phyloP scores from a whole-genome alignment of 2,797 vertebrate genomes.

The Myiothlypis chrysogaster region DNA sequence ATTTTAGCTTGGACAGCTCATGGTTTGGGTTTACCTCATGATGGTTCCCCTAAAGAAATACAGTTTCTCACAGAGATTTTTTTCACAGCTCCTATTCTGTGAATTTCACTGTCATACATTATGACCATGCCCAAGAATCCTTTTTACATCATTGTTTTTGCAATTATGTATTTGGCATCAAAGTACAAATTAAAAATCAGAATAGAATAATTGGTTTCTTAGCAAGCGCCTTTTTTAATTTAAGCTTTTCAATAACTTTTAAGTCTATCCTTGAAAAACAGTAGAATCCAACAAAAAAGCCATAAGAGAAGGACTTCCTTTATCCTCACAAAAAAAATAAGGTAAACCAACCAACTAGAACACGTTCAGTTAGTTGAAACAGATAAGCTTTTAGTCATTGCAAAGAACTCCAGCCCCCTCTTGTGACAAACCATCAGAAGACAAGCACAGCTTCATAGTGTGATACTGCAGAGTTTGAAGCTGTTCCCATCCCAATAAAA shows the following conservation, averaged over 20 bases:
- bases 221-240: not conserved
- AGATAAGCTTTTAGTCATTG: not conserved
- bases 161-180: not conserved
- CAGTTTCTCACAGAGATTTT: not conserved
- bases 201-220: not conserved
- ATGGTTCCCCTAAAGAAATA: not conserved
- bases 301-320: not conserved
- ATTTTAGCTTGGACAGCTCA: not conserved
- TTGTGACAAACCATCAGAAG: conserved; percentile 55
- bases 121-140: not conserved
- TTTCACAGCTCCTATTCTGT: not conserved
- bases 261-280: not conserved
- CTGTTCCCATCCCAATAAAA: not conserved
- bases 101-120: not conserved
- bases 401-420: conserved; percentile 69
- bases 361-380: not conserved
- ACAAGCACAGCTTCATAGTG: not conserved
- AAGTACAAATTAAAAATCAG: not conserved
- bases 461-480: not conserved
- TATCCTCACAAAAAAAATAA: not conserved
- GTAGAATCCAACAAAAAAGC: not conserved
- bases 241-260: not conserved
- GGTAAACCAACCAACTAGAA: not conserved
- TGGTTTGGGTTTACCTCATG: not conserved
- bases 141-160: not conserved